phyloP scores from a whole-genome alignment of 2,888 invertebrate genomes.

The Artemia sinica region DNA sequence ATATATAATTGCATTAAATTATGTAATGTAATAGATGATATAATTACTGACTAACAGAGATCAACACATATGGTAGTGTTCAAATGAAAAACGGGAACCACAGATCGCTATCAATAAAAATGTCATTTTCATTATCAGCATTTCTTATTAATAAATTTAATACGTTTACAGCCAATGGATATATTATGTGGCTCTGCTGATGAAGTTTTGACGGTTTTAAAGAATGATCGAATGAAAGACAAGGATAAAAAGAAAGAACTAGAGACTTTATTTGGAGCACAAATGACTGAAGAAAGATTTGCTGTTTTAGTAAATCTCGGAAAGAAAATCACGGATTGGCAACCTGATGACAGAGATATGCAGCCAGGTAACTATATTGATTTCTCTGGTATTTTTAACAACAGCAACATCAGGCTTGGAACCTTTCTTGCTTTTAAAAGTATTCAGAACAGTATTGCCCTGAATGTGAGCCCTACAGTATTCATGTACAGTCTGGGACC shows the following conservation, averaged over 20 bases:
- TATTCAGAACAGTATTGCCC: too few relatives aligned
- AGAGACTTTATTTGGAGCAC: slow-evolving; percentile 57
- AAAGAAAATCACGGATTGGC: slow-evolving; percentile 95
- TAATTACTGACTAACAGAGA: too few relatives aligned
- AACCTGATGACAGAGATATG: slow-evolving; percentile 42
- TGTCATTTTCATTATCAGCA: background rate
- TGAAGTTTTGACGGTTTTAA: slow-evolving; percentile 82
- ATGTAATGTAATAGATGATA: too few relatives aligned
- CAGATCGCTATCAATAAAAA: background rate
- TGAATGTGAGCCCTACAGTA: too few relatives aligned
- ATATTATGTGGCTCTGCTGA: slow-evolving; percentile 97
- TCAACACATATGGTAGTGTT: too few relatives aligned
- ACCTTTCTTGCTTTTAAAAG: too few relatives aligned
- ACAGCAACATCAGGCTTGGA: too few relatives aligned
- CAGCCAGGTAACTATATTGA: slow-evolving; percentile 30
- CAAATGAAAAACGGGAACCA: too few relatives aligned
- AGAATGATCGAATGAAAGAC: slow-evolving; percentile 86
- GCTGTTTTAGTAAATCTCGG: slow-evolving; percentile 87
- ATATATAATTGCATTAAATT: too few relatives aligned
- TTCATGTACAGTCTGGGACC: too few relatives aligned
- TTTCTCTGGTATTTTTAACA: too few relatives aligned
- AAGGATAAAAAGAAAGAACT: slow-evolving; percentile 81
- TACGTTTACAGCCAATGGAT: slow-evolving; percentile 58
- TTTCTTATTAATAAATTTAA: slow-evolving; percentile 17
- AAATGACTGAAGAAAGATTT: slow-evolving; percentile 71